These are phyloP conservation scores for Dreissena rostriformis DNA, from an alignment of 1,140 invertebrate genomes.

Conservation along the genomic window DNA sequence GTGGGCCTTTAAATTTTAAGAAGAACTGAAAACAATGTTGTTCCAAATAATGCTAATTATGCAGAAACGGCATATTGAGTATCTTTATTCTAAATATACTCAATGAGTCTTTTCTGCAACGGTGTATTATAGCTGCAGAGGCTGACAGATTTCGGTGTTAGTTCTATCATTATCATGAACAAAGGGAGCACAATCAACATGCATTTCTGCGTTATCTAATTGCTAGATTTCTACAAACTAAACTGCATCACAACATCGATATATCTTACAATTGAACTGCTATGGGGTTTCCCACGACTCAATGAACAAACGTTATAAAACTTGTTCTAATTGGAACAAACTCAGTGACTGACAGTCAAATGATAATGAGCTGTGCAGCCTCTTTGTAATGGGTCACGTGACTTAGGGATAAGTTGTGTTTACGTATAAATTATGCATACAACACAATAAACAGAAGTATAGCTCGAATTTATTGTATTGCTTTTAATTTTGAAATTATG, in stretches of 20 bases:
- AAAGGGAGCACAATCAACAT: slow-evolving; percentile 3
- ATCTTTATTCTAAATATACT: too few species aligned
- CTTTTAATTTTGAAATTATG: too few species aligned
- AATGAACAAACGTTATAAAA: slow-evolving; percentile 4
- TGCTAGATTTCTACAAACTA: not conserved
- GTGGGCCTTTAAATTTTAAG: too few species aligned
- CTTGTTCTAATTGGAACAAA: slow-evolving; percentile 38
- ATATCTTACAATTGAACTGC: slow-evolving; percentile 5
- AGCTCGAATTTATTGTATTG: too few species aligned
- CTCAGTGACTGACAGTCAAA: slow-evolving; percentile 53
- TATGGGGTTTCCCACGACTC: slow-evolving; percentile 11
- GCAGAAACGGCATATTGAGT: too few species aligned
- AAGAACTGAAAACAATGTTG: too few species aligned
- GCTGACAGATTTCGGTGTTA: too few species aligned
- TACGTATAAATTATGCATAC: not conserved
- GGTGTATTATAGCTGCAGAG: too few species aligned
- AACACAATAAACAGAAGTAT: not conserved
- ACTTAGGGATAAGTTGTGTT: slow-evolving; percentile 34
- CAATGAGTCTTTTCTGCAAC: too few species aligned
- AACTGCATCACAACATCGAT: slow-evolving; percentile 47
- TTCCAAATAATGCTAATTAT: too few species aligned
- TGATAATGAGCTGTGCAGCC: slow-evolving; percentile 60
- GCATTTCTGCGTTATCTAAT: not conserved
- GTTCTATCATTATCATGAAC: not conserved
- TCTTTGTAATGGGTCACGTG: slow-evolving; percentile 54